Evolutionary conservation across 2,888 invertebrate genomes (phyloP).

Genomic region (Alsophila aescularia): DNA sequence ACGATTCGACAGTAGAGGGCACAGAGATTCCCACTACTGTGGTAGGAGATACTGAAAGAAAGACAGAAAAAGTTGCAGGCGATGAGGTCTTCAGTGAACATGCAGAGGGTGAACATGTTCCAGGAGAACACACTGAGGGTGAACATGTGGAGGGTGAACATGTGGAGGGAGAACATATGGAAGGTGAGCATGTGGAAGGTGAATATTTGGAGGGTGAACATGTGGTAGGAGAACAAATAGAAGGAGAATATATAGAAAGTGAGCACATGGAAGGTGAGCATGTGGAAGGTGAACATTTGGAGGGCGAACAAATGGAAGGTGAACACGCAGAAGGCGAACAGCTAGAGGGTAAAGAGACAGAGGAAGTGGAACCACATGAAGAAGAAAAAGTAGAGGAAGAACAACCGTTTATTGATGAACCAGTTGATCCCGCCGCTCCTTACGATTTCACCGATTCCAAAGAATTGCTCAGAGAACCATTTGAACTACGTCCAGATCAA

Average conservation of each 20-base stretch:
- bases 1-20: slow-evolving; percentile 25
- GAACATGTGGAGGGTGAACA: slow-evolving; percentile 36
- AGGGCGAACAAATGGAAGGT: slow-evolving; percentile 37
- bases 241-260: slow-evolving; percentile 33
- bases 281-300: slow-evolving; percentile 40
- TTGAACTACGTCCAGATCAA: slow-evolving; percentile 69
- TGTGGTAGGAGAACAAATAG: slow-evolving; percentile 38
- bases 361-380: slow-evolving; percentile 37
- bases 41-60: slow-evolving; percentile 25
- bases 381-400: slow-evolving; percentile 62
- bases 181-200: slow-evolving; percentile 42
- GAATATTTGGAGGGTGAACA: slow-evolving; percentile 34
- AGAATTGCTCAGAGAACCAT: slow-evolving; percentile 67
- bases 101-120: slow-evolving; percentile 36
- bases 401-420: slow-evolving; percentile 59
- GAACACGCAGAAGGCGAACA: slow-evolving; percentile 42
- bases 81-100: slow-evolving; percentile 27
- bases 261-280: slow-evolving; percentile 35
- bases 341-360: slow-evolving; percentile 39
- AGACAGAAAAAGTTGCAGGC: slow-evolving; percentile 5
- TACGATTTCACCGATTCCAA: slow-evolving; percentile 67
- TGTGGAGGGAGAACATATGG: slow-evolving; percentile 39
- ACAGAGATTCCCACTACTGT: slow-evolving; percentile 32
- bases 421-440: slow-evolving; percentile 74
- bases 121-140: slow-evolving; percentile 38